Conservation (phyloP, 2,888 invertebrate genomes). For the Epinotia demarniana region DNA sequence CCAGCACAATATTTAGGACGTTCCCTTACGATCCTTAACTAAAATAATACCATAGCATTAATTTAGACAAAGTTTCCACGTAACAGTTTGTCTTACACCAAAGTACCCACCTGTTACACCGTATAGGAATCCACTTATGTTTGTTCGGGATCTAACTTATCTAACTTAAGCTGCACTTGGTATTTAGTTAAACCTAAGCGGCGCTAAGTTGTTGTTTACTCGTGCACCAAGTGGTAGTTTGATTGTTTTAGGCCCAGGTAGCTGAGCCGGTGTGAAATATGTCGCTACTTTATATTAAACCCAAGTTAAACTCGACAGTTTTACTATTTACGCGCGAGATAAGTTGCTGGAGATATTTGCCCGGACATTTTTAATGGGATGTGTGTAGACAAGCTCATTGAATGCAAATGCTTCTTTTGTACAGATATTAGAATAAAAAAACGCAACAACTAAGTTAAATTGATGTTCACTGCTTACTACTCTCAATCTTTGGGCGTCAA, state of each 20-base stretch:
- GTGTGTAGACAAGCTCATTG: not conserved
- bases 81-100: slow-evolving; percentile 28
- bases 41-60: slow-evolving; percentile 13
- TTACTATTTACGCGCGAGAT: slow-evolving; percentile 66
- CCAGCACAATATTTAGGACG: too few species aligned
- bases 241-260: slow-evolving; percentile 83
- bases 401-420: not conserved
- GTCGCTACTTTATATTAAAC: slow-evolving; percentile 78
- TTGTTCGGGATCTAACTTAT: slow-evolving; percentile 67
- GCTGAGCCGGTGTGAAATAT: slow-evolving; percentile 79
- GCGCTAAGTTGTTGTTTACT: slow-evolving; percentile 62
- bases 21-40: not conserved
- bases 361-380: not conserved
- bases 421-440: not conserved
- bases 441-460: not conserved
- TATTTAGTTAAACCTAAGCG: slow-evolving; percentile 81
- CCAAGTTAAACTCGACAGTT: slow-evolving; percentile 77
- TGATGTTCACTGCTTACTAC: too few species aligned
- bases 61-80: slow-evolving; percentile 23
- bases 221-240: slow-evolving; percentile 72
- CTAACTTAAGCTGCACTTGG: slow-evolving; percentile 78
- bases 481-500: not conserved
- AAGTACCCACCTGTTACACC: slow-evolving; percentile 38
- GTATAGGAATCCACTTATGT: slow-evolving; percentile 39
- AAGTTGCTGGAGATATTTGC: slow-evolving; percentile 25